phyloP scores from a whole-genome alignment of 2,888 invertebrate species.

The Helicoverpa assulta region DNA sequence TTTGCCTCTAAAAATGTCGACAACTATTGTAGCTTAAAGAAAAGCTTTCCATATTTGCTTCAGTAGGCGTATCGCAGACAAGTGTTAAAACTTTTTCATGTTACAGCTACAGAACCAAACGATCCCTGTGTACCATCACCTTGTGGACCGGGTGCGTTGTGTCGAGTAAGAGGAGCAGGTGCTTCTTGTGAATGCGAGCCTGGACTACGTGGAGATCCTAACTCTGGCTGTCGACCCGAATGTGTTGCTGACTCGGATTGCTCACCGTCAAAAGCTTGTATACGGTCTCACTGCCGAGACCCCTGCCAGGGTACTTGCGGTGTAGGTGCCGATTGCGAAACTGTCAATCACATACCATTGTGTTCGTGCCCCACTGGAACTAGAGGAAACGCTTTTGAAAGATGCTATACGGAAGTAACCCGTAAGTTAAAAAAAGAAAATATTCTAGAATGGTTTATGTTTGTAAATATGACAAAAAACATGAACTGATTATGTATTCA shows the following conservation, averaged over 20 bases:
- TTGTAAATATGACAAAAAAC: neutral
- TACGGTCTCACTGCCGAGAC: slow-evolving; percentile 95
- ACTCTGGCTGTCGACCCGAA: slow-evolving; percentile 94
- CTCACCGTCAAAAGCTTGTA: slow-evolving; percentile 94
- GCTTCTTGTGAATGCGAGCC: slow-evolving; percentile 94
- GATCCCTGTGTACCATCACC: slow-evolving; percentile 97
- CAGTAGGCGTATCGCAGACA: slow-evolving; percentile 37
- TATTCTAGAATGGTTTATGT: neutral
- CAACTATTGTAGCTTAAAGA: slow-evolving; percentile 58
- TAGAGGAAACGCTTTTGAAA: slow-evolving; percentile 92
- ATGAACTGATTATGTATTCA: slow-evolving; percentile 56
- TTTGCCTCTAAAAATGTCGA: slow-evolving; percentile 55
- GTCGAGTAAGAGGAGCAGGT: slow-evolving; percentile 92
- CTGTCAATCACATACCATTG: slow-evolving; percentile 93
- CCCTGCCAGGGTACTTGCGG: slow-evolving; percentile 96
- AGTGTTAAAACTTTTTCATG: slow-evolving; percentile 28
- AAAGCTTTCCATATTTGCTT: slow-evolving; percentile 77
- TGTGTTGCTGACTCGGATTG: slow-evolving; percentile 97
- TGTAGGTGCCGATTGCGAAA: slow-evolving; percentile 94
- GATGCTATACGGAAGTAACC: slow-evolving; percentile 87
- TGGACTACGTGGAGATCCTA: slow-evolving; percentile 94
- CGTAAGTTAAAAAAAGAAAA: slow-evolving; percentile 69
- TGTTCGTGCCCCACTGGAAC: slow-evolving; percentile 94
- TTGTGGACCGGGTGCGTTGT: slow-evolving; percentile 95
- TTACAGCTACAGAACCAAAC: slow-evolving; percentile 84